These are phyloP conservation scores for Nothocercus julius DNA, from an alignment of 2,113 vertebrate species.

Conservation along the genomic window DNA sequence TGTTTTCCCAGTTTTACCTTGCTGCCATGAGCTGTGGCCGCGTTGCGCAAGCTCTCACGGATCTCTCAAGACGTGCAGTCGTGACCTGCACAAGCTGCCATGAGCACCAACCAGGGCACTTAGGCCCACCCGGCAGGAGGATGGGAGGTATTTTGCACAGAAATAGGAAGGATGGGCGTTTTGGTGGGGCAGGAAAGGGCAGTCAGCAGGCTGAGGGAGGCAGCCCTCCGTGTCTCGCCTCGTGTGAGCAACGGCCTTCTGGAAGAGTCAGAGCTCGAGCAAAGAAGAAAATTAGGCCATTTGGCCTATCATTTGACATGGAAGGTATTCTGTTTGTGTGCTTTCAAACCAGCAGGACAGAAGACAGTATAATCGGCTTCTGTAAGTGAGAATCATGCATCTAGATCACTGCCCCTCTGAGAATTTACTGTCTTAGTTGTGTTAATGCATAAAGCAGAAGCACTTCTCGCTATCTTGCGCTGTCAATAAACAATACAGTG, in stretches of 20 bases:
- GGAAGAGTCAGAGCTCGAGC: not conserved
- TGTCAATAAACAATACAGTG: not conserved
- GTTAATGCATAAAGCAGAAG: not conserved
- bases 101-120: accelerated
- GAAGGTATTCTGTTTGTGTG: not conserved
- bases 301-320: not conserved
- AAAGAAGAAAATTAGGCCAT: not conserved
- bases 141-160: not conserved
- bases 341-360: not conserved
- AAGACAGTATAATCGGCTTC: too few relatives aligned
- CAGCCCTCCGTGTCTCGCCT: too few relatives aligned
- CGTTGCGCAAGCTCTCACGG: not conserved
- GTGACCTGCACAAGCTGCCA: not conserved
- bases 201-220: not conserved
- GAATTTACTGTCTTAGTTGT: not conserved
- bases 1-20: not conserved
- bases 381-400: not conserved
- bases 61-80: not conserved
- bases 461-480: not conserved
- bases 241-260: not conserved
- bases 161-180: not conserved
- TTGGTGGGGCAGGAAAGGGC: not conserved
- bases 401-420: not conserved
- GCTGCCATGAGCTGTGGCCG: accelerated
- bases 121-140: not conserved